Conservation (phyloP, 2,888 invertebrate species). For the Andrena haemorrhoa region DNA sequence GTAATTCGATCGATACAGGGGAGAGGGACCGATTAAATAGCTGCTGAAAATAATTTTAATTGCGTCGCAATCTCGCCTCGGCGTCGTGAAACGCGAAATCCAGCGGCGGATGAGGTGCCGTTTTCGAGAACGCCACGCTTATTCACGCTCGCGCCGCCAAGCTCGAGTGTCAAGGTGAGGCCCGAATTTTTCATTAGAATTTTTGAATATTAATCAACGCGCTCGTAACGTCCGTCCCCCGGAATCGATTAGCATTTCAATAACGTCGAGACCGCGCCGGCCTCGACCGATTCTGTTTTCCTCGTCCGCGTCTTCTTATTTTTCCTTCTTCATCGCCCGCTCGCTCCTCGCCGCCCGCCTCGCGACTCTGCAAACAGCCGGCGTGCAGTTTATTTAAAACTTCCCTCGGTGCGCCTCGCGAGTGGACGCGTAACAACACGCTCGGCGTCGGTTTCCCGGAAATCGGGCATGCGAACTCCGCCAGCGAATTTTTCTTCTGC, state of each 20-base stretch:
- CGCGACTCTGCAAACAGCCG: slow-evolving; percentile 35
- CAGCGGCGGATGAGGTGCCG: neutral
- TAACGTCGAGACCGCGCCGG: neutral
- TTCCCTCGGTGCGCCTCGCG: slow-evolving; percentile 26
- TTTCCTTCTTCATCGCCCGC: too few species aligned
- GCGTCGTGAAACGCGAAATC: neutral
- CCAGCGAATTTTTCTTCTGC: slow-evolving; percentile 25
- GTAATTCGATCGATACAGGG: neutral
- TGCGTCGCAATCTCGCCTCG: neutral
- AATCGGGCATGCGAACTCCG: slow-evolving; percentile 33
- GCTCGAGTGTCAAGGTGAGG: slow-evolving; percentile 10
- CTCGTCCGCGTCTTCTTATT: neutral
- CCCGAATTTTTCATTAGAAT: slow-evolving; percentile 29
- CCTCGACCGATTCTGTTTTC: neutral
- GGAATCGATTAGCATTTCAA: slow-evolving; percentile 53
- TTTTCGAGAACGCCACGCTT: neutral
- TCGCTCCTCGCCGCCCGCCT: neutral
- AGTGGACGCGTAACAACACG: slow-evolving; percentile 20
- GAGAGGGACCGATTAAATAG: neutral
- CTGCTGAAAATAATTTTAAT: neutral
- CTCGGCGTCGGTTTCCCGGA: slow-evolving; percentile 37
- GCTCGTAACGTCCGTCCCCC: neutral
- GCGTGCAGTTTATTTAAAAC: slow-evolving; percentile 48
- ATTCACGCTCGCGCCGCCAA: neutral
- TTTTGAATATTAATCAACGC: slow-evolving; percentile 40